Percentiles rank a stretch among this genome's conserved stretches.
Evolutionary conservation across 2,888 invertebrate species (phyloP).

Genomic region (Acanthosepion esculentum): DNA sequence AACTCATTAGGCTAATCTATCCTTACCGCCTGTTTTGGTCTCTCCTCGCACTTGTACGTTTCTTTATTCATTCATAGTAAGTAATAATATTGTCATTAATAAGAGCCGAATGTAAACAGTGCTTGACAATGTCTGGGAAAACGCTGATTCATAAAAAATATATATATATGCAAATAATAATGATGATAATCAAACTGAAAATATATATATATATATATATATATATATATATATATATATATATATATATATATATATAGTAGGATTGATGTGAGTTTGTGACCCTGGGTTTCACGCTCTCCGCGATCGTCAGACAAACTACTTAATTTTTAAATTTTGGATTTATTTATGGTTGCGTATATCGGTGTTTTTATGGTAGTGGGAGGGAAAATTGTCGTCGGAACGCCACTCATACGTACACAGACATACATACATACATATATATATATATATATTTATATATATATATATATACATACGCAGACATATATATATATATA

Average conservation of each 20-base stretch:
- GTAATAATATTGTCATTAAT: background rate
- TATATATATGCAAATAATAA: background rate
- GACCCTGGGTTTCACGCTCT: too few species aligned
- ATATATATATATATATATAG: background rate
- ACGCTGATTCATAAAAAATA: background rate
- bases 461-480: too few species aligned
- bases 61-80: background rate
- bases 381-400: too few species aligned
- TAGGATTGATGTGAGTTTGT: background rate
- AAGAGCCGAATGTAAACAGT: background rate
- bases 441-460: too few species aligned
- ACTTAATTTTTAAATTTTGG: too few species aligned
- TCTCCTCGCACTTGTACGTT: background rate
- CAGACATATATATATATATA: too few species aligned
- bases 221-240: background rate
- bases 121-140: background rate
- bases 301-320: too few species aligned
- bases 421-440: too few species aligned
- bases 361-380: too few species aligned
- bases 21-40: background rate
- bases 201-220: too few species aligned
- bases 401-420: too few species aligned
- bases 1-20: background rate
- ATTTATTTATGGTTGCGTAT: too few species aligned
- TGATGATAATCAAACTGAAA: rapidly evolving